Evolutionary conservation across 2,888 invertebrate genomes (phyloP).

Genomic region (Lithophane ornitopus): DNA sequence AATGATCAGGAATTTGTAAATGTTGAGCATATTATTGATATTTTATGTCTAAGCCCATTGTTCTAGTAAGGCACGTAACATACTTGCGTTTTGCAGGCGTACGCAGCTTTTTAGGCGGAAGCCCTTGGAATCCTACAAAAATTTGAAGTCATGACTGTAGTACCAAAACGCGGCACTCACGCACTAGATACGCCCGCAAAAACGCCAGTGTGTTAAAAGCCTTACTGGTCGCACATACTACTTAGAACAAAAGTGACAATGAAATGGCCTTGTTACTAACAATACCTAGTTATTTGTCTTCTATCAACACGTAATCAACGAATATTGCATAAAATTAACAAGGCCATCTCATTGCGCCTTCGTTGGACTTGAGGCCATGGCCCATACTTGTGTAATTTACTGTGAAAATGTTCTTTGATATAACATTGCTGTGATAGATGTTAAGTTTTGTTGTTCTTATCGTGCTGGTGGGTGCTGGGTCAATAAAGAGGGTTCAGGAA

Average conservation of each 20-base stretch:
- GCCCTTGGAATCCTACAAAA: neutral
- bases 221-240: conserved; percentile 2
- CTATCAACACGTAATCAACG: conserved; percentile 51
- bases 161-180: neutral
- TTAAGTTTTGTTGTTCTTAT: conserved; percentile 80
- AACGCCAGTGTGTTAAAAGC: conserved; percentile 6
- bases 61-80: neutral
- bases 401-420: conserved; percentile 64
- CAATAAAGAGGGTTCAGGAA: conserved; percentile 86
- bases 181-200: conserved; percentile 6
- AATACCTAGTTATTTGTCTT: conserved; percentile 54
- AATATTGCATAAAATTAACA: conserved; percentile 55
- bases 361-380: conserved; percentile 47
- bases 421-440: conserved; percentile 86
- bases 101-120: neutral
- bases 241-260: conserved; percentile 46
- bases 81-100: conserved; percentile 6
- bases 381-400: conserved; percentile 45
- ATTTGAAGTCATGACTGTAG: neutral
- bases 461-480: conserved; percentile 82
- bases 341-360: conserved; percentile 42
- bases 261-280: conserved; percentile 46
- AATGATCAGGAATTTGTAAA: conserved; percentile 23
- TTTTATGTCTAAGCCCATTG: conserved; percentile 9
- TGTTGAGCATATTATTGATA: conserved; percentile 6